Percentiles rank a stretch among this genome's conserved stretches.
These are phyloP conservation scores for Cyprinus carpio DNA, from an alignment of 2,113 vertebrate species.

Conservation along the genomic window DNA sequence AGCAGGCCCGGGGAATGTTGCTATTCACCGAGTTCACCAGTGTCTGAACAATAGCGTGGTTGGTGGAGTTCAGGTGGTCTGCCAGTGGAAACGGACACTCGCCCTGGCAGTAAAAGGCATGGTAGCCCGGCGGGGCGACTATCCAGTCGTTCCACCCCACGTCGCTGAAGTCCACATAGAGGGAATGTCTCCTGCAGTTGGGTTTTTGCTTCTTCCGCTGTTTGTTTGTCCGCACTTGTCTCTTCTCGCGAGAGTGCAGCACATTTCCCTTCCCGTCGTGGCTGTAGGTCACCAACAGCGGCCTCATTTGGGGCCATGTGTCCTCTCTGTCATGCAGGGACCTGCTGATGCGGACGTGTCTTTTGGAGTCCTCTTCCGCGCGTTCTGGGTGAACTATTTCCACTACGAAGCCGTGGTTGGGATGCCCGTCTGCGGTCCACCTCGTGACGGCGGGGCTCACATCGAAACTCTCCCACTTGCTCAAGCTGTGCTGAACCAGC, in stretches of 20 bases:
- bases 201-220: constrained; percentile 83
- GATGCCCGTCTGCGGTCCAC: constrained; percentile 81
- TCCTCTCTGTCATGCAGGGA: constrained; percentile 83
- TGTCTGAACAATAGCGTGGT: constrained; percentile 90
- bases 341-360: constrained; percentile 86
- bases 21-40: constrained; percentile 89
- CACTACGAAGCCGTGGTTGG: constrained; percentile 85
- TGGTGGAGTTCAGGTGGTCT: constrained; percentile 89
- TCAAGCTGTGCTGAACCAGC: constrained; percentile 81
- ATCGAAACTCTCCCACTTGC: constrained; percentile 88
- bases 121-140: constrained; percentile 86
- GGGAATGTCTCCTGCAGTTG: constrained; percentile 85
- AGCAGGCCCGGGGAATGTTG: constrained; percentile 89
- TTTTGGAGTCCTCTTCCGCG: constrained; percentile 70
- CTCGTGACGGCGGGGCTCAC: constrained; percentile 84
- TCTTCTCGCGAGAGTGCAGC: constrained; percentile 83
- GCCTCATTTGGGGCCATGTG: constrained; percentile 84
- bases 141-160: constrained; percentile 94
- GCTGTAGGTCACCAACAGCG: constrained; percentile 85
- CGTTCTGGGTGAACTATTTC: constrained; percentile 82
- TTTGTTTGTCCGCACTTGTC: constrained; percentile 79
- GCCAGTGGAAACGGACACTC: constrained; percentile 89
- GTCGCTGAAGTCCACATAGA: constrained; percentile 89
- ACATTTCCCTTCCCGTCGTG: constrained; percentile 85
- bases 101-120: constrained; percentile 89